Evolutionary conservation across 35 echinoderm and acorn worm species (phyloP).

Genomic region (Lytechinus pictus): DNA sequence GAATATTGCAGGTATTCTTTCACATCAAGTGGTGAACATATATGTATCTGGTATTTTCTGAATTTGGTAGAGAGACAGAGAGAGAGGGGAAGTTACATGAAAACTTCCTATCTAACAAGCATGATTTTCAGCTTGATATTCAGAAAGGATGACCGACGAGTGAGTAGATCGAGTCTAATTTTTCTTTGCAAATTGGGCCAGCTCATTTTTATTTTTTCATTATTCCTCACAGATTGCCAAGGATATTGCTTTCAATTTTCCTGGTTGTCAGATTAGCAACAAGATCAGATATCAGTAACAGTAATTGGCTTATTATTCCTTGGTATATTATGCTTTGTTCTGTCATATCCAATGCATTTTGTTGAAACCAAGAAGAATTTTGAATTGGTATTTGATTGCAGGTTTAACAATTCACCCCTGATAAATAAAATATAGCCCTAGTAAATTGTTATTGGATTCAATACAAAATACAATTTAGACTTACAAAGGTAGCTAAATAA

Average conservation of each 20-base stretch:
- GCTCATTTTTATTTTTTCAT: not conserved
- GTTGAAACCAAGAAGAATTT: too few relatives aligned
- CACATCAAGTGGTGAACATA: too few relatives aligned
- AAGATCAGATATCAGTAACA: not conserved
- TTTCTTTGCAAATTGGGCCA: not conserved
- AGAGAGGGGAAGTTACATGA: too few relatives aligned
- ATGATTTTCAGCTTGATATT: not conserved
- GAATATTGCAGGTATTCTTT: too few relatives aligned
- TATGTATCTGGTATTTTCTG: too few relatives aligned
- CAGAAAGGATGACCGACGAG: not conserved
- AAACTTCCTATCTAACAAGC: not conserved
- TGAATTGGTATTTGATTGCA: too few relatives aligned
- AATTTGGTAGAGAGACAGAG: too few relatives aligned
- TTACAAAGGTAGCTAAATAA: too few relatives aligned
- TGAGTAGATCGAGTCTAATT: not conserved
- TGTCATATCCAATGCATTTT: not conserved
- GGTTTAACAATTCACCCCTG: too few relatives aligned
- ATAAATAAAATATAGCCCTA: too few relatives aligned
- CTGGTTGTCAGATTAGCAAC: not conserved
- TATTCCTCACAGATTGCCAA: not conserved
- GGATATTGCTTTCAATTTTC: not conserved
- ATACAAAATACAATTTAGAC: too few relatives aligned
- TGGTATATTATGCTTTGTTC: not conserved
- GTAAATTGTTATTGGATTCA: too few relatives aligned
- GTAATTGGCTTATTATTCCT: not conserved